Base-by-base conservation (phyloP, 2,888 invertebrate species). In the Caenorhabditis sp. region DNA sequence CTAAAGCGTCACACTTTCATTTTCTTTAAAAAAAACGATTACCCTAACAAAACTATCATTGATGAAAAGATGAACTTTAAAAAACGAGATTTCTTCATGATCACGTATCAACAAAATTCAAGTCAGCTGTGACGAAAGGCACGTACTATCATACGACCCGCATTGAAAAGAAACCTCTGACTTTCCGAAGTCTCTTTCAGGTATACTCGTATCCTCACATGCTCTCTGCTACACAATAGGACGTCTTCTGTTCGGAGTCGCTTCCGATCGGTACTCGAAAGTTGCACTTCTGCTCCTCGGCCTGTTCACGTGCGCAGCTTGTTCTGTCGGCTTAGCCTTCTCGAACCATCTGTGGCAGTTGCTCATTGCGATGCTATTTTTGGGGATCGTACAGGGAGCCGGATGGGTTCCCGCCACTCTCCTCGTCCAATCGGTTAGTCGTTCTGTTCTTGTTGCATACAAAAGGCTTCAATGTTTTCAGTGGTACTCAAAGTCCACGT, bases 171-270 rank as follows among this genome's bases (percentile, higher is more conserved):
- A n/a, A n/a, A n/a, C n/a, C n/a, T n/a, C n/a, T n/a, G n/a, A n/a
- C 30, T 9, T 30, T 30, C 30, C 5, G 20, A 45, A 4, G 9
- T 20, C 7, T 8, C 8, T 48, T 65, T 22, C 70, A 83, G 83
- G 83, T 2, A 56, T 80, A 22, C 75, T 83, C 45, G 78, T 83
- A 13, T 79, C 81, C 1, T 61, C 71, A 8, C 82, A 83, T 43
- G 79, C 83, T 9, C 46, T 78, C 15, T 76, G 78, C 39, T 80
- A 81, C 50, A 83, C 83, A 17, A 59, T 80, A 11, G 80, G 79
- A 45, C 79, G 82, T 41, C 59, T 83, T 35, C 20, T 79, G 17
- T 79, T 82, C 17, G 83, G 81, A 20, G 70, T 80, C 15, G 74
- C 79, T 2, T 76, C 78, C 3, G 83, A 82, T 62, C 53, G 68